phyloP scores from a whole-genome alignment of 2,888 invertebrate genomes.

The Sericinus montela region DNA sequence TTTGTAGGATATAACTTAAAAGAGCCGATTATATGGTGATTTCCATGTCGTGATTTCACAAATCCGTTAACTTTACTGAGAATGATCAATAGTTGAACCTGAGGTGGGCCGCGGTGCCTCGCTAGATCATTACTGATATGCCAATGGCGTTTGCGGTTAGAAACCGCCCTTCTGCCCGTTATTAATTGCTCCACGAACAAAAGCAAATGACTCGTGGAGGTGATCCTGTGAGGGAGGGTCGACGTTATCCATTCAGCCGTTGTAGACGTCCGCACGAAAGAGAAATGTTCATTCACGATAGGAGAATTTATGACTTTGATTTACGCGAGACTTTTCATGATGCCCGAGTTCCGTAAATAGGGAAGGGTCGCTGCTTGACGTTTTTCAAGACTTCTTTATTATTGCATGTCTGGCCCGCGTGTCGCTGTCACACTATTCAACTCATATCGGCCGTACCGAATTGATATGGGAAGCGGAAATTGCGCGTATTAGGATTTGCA shows the following conservation, averaged over 20 bases:
- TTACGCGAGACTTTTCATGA: slow-evolving; percentile 71
- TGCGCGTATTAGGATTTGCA: slow-evolving; percentile 48
- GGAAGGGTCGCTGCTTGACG: slow-evolving; percentile 63
- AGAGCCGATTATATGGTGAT: slow-evolving; percentile 13
- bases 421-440: slow-evolving; percentile 59
- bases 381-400: slow-evolving; percentile 58
- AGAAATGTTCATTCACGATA: slow-evolving; percentile 79
- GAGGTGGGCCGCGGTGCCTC: slow-evolving; percentile 45
- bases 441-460: slow-evolving; percentile 47
- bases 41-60: slow-evolving; percentile 36
- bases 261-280: slow-evolving; percentile 71
- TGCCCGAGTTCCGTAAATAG: slow-evolving; percentile 57
- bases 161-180: slow-evolving; percentile 72
- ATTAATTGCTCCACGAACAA: slow-evolving; percentile 77
- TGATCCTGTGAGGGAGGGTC: slow-evolving; percentile 73
- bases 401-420: slow-evolving; percentile 54
- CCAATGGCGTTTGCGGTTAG: slow-evolving; percentile 65
- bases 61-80: slow-evolving; percentile 48
- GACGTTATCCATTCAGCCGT: slow-evolving; percentile 74
- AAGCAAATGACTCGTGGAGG: slow-evolving; percentile 78
- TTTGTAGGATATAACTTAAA: slow-evolving; percentile 17
- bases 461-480: slow-evolving; percentile 56
- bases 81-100: slow-evolving; percentile 62
- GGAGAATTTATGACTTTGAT: slow-evolving; percentile 77
- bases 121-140: slow-evolving; percentile 73